Base-by-base conservation (phyloP, 2,888 invertebrate genomes). In the Phalera bucephala region DNA sequence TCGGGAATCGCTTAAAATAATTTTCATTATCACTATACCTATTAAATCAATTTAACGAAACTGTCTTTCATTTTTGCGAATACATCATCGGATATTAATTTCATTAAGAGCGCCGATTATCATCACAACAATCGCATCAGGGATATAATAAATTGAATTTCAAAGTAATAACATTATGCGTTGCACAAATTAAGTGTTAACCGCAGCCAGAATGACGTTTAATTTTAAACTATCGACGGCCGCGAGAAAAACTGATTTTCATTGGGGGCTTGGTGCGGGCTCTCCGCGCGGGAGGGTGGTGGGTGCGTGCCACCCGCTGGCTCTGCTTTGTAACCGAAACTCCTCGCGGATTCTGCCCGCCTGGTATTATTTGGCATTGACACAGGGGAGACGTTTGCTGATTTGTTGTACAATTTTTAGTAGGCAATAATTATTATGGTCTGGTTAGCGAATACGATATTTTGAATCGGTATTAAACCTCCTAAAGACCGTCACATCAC, bases 351-450 rank as follows among this genome's bases (percentile, higher is more conserved):
- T 72, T 63, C 66, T 83, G 72, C 15, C 33, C 45, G 61, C 89
- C 87, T 89, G 69, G 88, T 89, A 82, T 73, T 76, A 85, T 79
- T 89, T 89, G 89, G 89, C 89, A 89, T 89, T 89, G 89, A 88
- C 80, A 87, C 75, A 73, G 71, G 71, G 72, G 70, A 80, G 77
- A 65, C 64, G 66, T 69, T 61, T 49, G 58, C 61, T 68, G 73
- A 74, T 66, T 70, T 69, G 66, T 65, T 59, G 64, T 40, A 44
- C 61, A 67, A 67, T 68, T 58, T 52, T 45, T 40, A 17, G 26
- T 34, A 40, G 28, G 39, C 23, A 41, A 31, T 45, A 35, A 36
- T 17, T 17, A 17, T 17, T 17, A 17, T 5, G n/a, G n/a, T n/a
- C n/a, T n/a, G n/a, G n/a, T n/a, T n/a, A n/a, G n/a, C n/a, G n/a